Evolutionary conservation across 2,797 vertebrate genomes (phyloP), one percentile per base, ranked within the genome.

Genomic region (Alosa sapidissima): DNA sequence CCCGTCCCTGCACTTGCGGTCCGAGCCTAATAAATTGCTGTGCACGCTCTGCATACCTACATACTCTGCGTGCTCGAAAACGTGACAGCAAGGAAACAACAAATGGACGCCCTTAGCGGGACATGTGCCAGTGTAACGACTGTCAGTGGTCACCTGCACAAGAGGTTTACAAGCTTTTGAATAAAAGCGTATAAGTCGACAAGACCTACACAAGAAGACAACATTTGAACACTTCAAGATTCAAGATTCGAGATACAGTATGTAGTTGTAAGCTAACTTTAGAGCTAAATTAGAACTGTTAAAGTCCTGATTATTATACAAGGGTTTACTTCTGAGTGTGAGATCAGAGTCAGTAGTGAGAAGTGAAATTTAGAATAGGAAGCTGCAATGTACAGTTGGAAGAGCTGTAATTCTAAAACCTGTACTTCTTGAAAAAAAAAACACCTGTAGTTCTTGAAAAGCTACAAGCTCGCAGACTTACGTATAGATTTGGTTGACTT

Each of bases 401-500:
- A 72, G 33, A 11, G 65, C 4, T 41, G 14, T 0, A 72, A 36
- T 14, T 68, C 10, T 68, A 68, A 11, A 41, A 41, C 41, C 3
- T 41, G 41, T 19, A 19, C n/a, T 24, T 62, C 6, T 62, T 62
- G 9, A 62, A 16, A 11, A 16, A 41, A 41, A 1, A 1, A 41
- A 3, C 41, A 41, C 41, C 3, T 41, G 41, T 19, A 19, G 60
- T 24, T 62, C 6, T 62, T 62, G 9, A 62, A 16, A 11, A 16
- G 3, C 68, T 21, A 33, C 5, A 47, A 11, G 72, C 19, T 78
- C 45, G 41, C 16, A 78, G 6, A 78, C 98, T 97, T 95, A 99
- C 98, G 87, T 95, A 99, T 98, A 87, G 93, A 91, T 85, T 95
- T 95, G 62, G 95, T 95, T 41, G 98, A 98, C 89, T 97, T 97